These are phyloP conservation scores for Actias luna DNA, from an alignment of 2,888 invertebrate species.

Conservation along the genomic window DNA sequence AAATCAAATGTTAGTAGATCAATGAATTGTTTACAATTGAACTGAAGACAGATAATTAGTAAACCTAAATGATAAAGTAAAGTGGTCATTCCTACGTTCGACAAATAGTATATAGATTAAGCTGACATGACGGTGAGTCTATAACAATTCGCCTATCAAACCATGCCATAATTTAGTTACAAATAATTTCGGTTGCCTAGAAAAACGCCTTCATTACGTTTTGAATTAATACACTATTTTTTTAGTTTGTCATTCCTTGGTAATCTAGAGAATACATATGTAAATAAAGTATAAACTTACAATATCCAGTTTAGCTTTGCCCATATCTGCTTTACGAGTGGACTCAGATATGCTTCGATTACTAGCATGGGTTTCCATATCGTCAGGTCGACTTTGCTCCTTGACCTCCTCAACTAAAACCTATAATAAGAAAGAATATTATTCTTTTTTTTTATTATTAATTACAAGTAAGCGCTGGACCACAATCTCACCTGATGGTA, in stretches of 20 bases:
- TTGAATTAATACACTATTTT: neutral
- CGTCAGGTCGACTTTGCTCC: constrained; percentile 18
- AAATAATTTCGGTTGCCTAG: neutral
- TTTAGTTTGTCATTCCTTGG: neutral
- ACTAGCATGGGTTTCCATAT: constrained; percentile 22
- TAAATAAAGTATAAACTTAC: neutral
- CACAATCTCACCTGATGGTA: too few relatives aligned
- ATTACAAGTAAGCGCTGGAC: too few relatives aligned
- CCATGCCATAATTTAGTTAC: too few relatives aligned
- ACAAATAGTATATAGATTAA: too few relatives aligned
- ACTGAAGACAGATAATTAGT: neutral
- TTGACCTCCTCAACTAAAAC: neutral
- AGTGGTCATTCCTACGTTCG: too few relatives aligned
- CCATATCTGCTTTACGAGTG: constrained; percentile 33
- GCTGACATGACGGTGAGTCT: neutral
- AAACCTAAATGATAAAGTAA: neutral
- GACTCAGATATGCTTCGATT: constrained; percentile 41
- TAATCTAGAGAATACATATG: neutral
- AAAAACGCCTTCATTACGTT: neutral
- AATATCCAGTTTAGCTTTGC: constrained; percentile 36
- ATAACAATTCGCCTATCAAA: too few relatives aligned
- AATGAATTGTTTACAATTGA: neutral
- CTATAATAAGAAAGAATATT: neutral
- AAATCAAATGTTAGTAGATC: neutral
- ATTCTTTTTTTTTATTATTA: too few relatives aligned